These are phyloP conservation scores for Monodelphis domestica DNA, from an alignment of 2,797 vertebrate genomes.

Conservation along the genomic window DNA sequence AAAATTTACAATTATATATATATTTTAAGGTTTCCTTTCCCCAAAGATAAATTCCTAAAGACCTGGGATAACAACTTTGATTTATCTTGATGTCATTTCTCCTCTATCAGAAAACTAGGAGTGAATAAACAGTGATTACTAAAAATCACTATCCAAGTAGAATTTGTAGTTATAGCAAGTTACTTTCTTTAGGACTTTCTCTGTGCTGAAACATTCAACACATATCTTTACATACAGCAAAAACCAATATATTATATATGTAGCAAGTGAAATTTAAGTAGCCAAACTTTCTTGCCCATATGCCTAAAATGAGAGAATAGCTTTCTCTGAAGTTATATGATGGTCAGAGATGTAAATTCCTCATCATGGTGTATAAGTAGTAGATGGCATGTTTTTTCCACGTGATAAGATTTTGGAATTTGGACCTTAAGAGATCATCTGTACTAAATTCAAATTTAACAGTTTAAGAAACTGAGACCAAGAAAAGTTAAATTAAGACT, in stretches of 20 bases:
- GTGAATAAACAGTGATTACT: conserved; percentile 69
- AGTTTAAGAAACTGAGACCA: background rate
- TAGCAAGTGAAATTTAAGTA: background rate
- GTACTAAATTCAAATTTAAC: background rate
- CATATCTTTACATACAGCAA: background rate
- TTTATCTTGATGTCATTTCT: conserved; percentile 77
- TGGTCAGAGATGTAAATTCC: background rate
- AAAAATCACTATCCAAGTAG: conserved; percentile 54
- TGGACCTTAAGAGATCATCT: background rate
- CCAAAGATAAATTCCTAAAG: conserved; percentile 75
- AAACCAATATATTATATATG: conserved; percentile 12
- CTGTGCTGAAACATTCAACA: background rate
- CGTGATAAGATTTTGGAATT: background rate
- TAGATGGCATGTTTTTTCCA: background rate
- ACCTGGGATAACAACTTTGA: conserved; percentile 71
- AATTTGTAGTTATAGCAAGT: conserved; percentile 49
- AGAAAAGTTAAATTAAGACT: background rate
- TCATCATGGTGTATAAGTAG: background rate
- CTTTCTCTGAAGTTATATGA: background rate
- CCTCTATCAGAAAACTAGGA: conserved; percentile 70
- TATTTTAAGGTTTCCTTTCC: conserved; percentile 74
- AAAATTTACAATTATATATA: conserved; percentile 19
- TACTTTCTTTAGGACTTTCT: conserved; percentile 63
- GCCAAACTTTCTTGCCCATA: background rate
- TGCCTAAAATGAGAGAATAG: background rate